phyloP scores from a whole-genome alignment of 2,113 vertebrate genomes.

The Pseudopipra pipra region DNA sequence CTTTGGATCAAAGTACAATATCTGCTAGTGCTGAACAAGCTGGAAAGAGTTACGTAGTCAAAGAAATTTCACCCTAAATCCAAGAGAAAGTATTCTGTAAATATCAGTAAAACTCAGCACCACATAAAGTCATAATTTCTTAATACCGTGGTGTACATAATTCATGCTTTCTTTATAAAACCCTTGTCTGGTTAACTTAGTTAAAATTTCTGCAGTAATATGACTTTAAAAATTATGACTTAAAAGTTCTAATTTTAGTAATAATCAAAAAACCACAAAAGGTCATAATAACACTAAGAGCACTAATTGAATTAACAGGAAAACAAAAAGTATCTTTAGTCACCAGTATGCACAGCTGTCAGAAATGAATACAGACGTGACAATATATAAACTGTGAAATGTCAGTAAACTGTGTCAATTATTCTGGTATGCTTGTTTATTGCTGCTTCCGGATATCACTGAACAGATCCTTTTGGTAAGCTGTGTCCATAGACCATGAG shows the following conservation, averaged over 20 bases:
- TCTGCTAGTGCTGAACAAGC: background rate
- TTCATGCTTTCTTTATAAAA: background rate
- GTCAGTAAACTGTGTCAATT: slow-evolving; percentile 8
- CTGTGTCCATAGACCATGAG: background rate
- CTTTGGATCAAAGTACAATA: background rate
- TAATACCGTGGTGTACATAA: background rate
- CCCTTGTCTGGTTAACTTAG: background rate
- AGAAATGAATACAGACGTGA: slow-evolving; percentile 8
- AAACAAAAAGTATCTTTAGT: background rate
- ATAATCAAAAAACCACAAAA: background rate
- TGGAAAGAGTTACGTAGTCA: slow-evolving; percentile 4
- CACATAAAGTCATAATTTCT: background rate
- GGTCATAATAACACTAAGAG: background rate
- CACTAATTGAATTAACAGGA: background rate
- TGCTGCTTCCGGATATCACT: background rate
- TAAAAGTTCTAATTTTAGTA: background rate
- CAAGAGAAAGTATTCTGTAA: background rate
- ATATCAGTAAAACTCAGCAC: background rate
- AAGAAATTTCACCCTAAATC: background rate
- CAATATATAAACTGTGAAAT: slow-evolving; percentile 39
- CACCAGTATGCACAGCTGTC: background rate
- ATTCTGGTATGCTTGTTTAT: slow-evolving; percentile 34
- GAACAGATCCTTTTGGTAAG: slow-evolving; percentile 43
- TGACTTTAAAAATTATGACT: background rate
- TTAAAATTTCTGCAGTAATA: background rate